Conservation (phyloP, 2,797 vertebrate species). For the Gymnocypris eckloni region DNA sequence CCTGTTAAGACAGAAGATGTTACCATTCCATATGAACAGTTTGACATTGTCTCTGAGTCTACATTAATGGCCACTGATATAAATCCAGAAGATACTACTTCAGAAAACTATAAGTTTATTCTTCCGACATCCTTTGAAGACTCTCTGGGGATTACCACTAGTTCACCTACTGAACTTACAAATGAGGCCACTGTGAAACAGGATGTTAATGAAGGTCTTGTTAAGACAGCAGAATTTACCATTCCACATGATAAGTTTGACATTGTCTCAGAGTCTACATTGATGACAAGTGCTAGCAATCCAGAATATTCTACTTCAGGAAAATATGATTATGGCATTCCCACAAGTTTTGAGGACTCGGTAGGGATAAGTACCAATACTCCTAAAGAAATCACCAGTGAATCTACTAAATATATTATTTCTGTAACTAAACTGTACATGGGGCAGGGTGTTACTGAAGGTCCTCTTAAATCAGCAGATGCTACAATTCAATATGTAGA, state of each 20-base stretch:
- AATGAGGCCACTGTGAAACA: neutral
- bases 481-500: constrained; percentile 7
- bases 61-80: neutral
- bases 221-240: neutral
- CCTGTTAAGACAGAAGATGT: neutral
- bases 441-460: neutral
- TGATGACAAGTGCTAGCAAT: constrained; percentile 13
- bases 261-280: constrained; percentile 24
- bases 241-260: neutral
- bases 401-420: neutral
- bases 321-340: constrained; percentile 6
- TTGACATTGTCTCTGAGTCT: neutral
- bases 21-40: constrained; percentile 1
- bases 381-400: neutral
- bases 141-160: neutral
- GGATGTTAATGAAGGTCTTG: constrained; percentile 12
- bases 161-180: neutral
- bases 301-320: constrained; percentile 53
- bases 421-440: constrained; percentile 15
- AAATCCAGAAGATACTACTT: constrained; percentile 8
- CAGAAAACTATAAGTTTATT: neutral
- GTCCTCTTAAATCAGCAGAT: constrained; percentile 21
- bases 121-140: neutral
- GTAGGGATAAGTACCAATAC: neutral
- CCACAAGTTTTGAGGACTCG: neutral